Evolutionary conservation across 2,888 invertebrate genomes (phyloP).

Genomic region (Drosophila mercatorum): DNA sequence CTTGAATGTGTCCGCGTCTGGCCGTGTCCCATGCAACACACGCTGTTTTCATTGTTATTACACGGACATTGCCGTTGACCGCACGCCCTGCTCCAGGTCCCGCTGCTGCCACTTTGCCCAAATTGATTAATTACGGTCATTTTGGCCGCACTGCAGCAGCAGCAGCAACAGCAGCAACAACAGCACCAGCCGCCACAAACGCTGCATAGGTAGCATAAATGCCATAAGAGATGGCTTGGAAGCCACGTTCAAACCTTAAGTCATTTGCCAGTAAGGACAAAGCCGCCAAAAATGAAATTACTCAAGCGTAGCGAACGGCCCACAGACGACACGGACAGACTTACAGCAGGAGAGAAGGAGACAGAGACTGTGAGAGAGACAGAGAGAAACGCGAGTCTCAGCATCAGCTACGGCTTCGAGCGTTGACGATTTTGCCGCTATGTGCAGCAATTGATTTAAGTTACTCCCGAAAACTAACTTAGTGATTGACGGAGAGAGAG

Average conservation of each 20-base stretch:
- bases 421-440: constrained; percentile 56
- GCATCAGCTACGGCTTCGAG: constrained; percentile 28
- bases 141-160: constrained; percentile 42
- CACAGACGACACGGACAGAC: constrained; percentile 22
- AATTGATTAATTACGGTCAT: constrained; percentile 81
- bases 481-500: constrained; percentile 7
- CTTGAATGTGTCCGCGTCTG: constrained; percentile 1
- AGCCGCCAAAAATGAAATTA: constrained; percentile 75
- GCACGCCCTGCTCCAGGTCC: constrained; percentile 39
- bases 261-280: constrained; percentile 77
- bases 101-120: constrained; percentile 71
- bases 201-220: constrained; percentile 75
- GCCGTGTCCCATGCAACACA: constrained; percentile 51
- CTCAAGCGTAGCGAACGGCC: constrained; percentile 68
- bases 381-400: constrained; percentile 6
- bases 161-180: constrained; percentile 11
- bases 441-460: constrained; percentile 79
- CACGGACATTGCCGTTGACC: constrained; percentile 74
- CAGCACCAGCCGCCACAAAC: constrained; percentile 31
- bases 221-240: constrained; percentile 67
- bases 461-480: constrained; percentile 59
- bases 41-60: constrained; percentile 79
- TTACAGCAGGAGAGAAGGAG: neutral
- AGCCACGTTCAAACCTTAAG: constrained; percentile 56
- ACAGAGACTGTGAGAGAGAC: neutral